Base-by-base conservation (phyloP, 2,797 vertebrate genomes). In the Leptoclinus maculatus region DNA sequence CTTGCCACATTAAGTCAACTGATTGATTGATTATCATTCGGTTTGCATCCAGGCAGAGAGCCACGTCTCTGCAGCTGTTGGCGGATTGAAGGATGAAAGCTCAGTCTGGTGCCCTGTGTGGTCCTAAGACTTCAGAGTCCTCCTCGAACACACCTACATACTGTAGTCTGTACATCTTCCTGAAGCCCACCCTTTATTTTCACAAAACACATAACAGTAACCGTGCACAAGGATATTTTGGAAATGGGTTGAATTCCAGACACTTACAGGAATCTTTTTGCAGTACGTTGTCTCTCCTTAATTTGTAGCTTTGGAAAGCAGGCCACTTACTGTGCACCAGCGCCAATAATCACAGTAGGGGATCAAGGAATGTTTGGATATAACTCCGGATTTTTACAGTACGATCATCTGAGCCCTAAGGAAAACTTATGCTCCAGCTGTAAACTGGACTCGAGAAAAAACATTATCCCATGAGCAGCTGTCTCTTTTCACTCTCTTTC, bases 21-120 rank as follows among this genome's bases (percentile, higher is more conserved):
- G 72, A 34, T 77, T 89, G 91, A 91, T 86, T 89, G 88, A 93
- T 93, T 87, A 83, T 74, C 73, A 82, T 83, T 91, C 64, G 41
- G 73, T 81, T 82, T 84, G 68, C 23, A n/a, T 91, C 74, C 82
- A 89, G 81, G 87, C 83, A 79, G 71, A 27, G 70, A 56, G 72
- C 83, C 83, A 83, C 4, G 78, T 89, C 79, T 88, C 64, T 71
- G 72, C 10, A 68, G 83, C 87, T 90, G 85, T 71, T 88, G 83
- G 71, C 23, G 69, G 84, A 77, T 78, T 86, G 90, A 91, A 85
- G 75, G 74, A 88, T 87, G 84, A 90, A 88, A 82, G 88, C 72
- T 71, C 64, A 67, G 78, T 92, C 77, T 82, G 83, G 74, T 74
- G 59, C 73, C 65, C 67, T 71, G 77, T 83, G 84, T 75, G 80